Evolutionary conservation across 2,113 vertebrate species (phyloP).

Genomic region (Perognathus longimembris): DNA sequence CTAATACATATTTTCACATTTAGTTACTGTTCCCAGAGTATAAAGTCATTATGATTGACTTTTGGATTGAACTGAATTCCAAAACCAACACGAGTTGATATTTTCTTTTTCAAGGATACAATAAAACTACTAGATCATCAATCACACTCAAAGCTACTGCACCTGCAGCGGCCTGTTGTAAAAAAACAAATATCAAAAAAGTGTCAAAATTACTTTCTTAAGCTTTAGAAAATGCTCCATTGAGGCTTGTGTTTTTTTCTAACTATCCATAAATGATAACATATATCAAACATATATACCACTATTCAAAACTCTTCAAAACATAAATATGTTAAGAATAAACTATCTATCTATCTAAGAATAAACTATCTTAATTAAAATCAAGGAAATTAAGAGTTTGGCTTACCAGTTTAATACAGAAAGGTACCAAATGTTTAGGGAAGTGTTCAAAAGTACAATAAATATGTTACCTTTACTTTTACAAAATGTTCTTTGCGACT

Average conservation of each 20-base stretch:
- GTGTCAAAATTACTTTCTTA: constrained; percentile 30
- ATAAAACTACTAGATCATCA: background rate
- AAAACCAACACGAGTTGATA: background rate
- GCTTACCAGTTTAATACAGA: constrained; percentile 35
- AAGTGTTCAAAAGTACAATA: background rate
- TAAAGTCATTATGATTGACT: background rate
- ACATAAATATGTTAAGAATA: constrained; percentile 39
- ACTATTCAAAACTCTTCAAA: constrained; percentile 37
- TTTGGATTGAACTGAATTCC: background rate
- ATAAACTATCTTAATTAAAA: constrained; percentile 46
- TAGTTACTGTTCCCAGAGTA: background rate
- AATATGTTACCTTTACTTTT: background rate
- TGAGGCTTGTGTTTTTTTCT: constrained; percentile 41
- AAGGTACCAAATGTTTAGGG: background rate
- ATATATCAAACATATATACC: background rate
- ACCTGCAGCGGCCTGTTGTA: background rate
- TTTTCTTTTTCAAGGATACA: constrained; percentile 17
- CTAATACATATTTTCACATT: background rate
- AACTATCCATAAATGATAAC: constrained; percentile 18
- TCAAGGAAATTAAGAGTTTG: constrained; percentile 34
- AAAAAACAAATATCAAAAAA: constrained; percentile 49
- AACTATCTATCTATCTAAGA: constrained; percentile 31
- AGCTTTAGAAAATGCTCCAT: constrained; percentile 41
- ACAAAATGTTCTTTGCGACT: constrained; percentile 44
- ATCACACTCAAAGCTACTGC: constrained; percentile 30